Evolutionary conservation across 2,797 vertebrate species (phyloP).

Genomic region (Sebastes minor): DNA sequence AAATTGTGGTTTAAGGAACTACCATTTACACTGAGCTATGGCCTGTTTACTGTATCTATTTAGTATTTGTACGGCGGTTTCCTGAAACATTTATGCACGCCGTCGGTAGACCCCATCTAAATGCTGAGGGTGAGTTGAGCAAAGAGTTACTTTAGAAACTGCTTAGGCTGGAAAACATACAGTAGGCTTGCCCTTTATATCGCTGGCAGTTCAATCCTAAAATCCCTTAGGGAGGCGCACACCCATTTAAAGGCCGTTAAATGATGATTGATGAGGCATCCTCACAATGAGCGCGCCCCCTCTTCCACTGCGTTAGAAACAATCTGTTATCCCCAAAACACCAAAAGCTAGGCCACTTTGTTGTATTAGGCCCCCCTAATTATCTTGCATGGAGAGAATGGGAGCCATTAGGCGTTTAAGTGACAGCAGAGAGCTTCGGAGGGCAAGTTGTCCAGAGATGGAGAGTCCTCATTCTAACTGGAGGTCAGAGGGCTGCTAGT

Average conservation of each 20-base stretch:
- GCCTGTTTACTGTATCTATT: slow-evolving; percentile 7
- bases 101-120: background rate
- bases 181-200: slow-evolving; percentile 61
- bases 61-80: slow-evolving; percentile 7
- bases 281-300: slow-evolving; percentile 52
- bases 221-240: slow-evolving; percentile 63
- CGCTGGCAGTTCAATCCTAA: slow-evolving; percentile 62
- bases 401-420: slow-evolving; percentile 75
- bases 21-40: background rate
- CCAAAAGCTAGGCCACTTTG: slow-evolving; percentile 64
- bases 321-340: slow-evolving; percentile 76
- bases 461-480: slow-evolving; percentile 65
- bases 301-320: slow-evolving; percentile 72
- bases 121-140: slow-evolving; percentile 26
- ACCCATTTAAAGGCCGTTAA: slow-evolving; percentile 76
- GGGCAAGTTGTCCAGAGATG: slow-evolving; percentile 70
- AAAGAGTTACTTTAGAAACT: slow-evolving; percentile 55
- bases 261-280: slow-evolving; percentile 81
- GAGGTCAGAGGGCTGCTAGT: slow-evolving; percentile 63
- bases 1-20: slow-evolving; percentile 1
- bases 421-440: slow-evolving; percentile 72
- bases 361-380: slow-evolving; percentile 73
- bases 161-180: slow-evolving; percentile 57
- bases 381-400: slow-evolving; percentile 62
- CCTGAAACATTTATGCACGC: slow-evolving; percentile 9